These are phyloP conservation scores for Orchesella flavescens DNA, from an alignment of 2,888 invertebrate species.

Conservation along the genomic window DNA sequence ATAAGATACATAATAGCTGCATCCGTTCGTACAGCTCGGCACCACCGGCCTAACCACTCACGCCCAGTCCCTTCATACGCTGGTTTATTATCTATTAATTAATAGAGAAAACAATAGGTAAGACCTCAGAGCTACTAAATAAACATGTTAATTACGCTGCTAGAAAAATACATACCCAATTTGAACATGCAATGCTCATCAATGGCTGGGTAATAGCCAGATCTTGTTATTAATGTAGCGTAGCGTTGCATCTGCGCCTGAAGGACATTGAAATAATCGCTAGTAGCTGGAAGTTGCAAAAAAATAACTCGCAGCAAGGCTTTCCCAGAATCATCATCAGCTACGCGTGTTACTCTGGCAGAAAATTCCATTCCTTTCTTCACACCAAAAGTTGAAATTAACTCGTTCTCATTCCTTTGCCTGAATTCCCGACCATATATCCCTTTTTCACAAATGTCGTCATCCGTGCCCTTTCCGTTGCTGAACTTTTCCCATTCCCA, in stretches of 20 bases:
- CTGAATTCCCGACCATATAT: background rate
- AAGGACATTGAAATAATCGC: constrained; percentile 25
- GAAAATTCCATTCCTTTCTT: background rate
- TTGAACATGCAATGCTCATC: constrained; percentile 14
- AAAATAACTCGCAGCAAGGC: background rate
- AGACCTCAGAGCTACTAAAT: background rate
- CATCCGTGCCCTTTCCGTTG: constrained; percentile 16
- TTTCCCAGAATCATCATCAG: background rate
- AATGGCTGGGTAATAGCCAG: constrained; percentile 2
- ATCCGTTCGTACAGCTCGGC: constrained; percentile 11
- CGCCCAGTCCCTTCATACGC: too few relatives aligned
- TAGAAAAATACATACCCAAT: constrained; percentile 20
- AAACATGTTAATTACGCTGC: background rate
- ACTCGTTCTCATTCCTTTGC: too few relatives aligned
- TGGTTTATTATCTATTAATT: background rate
- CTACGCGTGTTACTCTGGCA: background rate
- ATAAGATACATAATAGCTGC: constrained; percentile 18
- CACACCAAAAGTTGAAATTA: background rate
- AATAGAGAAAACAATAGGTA: background rate
- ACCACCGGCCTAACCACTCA: constrained; percentile 30
- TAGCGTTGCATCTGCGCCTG: constrained; percentile 17
- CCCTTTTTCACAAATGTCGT: constrained; percentile 32
- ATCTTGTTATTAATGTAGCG: background rate
- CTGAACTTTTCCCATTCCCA: constrained; percentile 48
- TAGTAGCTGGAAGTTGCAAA: background rate